A percentile compares a stretch with the other conserved stretches of the same genome.
phyloP scores from a whole-genome alignment of 2,888 invertebrate genomes.

The Chouioia cunea region DNA sequence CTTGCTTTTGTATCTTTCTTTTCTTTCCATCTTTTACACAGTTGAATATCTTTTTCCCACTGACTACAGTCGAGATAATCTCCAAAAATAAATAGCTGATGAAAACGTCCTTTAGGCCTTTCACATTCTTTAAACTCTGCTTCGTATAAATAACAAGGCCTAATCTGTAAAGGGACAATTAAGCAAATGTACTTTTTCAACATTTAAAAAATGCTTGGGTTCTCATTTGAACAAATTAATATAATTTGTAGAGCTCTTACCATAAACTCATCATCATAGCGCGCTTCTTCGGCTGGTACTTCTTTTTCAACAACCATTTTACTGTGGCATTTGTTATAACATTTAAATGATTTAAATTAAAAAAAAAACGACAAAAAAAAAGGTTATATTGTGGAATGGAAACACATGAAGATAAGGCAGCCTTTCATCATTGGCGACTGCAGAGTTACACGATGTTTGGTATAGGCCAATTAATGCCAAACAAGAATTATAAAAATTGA shows the following conservation, averaged over 20 bases:
- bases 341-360: not conserved
- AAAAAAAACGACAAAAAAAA: no score
- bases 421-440: no score
- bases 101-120: conserved; percentile 80
- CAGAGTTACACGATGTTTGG: no score
- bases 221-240: not conserved
- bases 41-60: conserved; percentile 84
- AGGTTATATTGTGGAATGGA: no score
- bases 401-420: no score
- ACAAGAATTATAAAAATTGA: no score
- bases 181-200: not conserved
- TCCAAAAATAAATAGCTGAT: conserved; percentile 89
- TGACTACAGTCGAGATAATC: conserved; percentile 79
- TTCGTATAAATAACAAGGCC: conserved; percentile 83
- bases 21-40: conserved; percentile 79
- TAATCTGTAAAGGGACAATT: conserved; percentile 72
- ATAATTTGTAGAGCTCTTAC: conserved; percentile 8
- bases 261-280: conserved; percentile 5
- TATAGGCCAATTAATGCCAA: no score
- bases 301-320: conserved; percentile 10
- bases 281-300: not conserved
- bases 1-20: conserved; percentile 76
- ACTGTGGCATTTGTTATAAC: not conserved
- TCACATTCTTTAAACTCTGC: conserved; percentile 87
- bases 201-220: not conserved